Percentiles rank a stretch among this genome's conserved stretches.
Conservation (phyloP, 2,797 vertebrate genomes). For the Clarias fuscus region DNA sequence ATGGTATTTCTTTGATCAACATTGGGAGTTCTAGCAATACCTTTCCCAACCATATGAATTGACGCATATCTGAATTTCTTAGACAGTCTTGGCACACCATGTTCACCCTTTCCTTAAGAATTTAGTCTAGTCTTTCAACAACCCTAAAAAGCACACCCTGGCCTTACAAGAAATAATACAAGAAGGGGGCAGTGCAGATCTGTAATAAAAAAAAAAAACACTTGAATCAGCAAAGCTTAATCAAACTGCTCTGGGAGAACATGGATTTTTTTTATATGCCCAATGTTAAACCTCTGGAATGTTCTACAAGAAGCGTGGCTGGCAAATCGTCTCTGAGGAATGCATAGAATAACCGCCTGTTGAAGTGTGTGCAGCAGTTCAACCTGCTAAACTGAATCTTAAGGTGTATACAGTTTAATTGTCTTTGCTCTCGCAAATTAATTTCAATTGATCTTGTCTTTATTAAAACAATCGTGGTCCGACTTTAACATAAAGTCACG, state of each 20-base stretch:
- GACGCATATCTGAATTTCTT: background rate
- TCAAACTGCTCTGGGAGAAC: background rate
- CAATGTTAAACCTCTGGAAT: slow-evolving; percentile 1
- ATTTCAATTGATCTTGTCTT: background rate
- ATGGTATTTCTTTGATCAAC: background rate
- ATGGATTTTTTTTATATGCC: background rate
- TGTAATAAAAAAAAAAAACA: background rate
- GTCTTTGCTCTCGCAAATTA: background rate
- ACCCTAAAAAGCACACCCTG: background rate
- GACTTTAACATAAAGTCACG: background rate
- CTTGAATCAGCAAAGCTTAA: background rate
- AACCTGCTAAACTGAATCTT: background rate
- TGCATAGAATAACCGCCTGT: background rate
- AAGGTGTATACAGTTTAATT: background rate
- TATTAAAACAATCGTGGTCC: background rate
- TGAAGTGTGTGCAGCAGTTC: background rate
- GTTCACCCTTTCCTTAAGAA: background rate
- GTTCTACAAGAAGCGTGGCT: background rate
- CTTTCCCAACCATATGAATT: background rate
- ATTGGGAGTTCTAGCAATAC: background rate
- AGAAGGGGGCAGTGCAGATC: background rate
- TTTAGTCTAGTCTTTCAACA: background rate
- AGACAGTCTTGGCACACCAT: background rate
- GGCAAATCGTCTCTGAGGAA: slow-evolving; percentile 2
- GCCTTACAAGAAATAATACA: background rate